Base-by-base conservation (phyloP, 1,140 invertebrate genomes). In the Steinernema khuongi region DNA sequence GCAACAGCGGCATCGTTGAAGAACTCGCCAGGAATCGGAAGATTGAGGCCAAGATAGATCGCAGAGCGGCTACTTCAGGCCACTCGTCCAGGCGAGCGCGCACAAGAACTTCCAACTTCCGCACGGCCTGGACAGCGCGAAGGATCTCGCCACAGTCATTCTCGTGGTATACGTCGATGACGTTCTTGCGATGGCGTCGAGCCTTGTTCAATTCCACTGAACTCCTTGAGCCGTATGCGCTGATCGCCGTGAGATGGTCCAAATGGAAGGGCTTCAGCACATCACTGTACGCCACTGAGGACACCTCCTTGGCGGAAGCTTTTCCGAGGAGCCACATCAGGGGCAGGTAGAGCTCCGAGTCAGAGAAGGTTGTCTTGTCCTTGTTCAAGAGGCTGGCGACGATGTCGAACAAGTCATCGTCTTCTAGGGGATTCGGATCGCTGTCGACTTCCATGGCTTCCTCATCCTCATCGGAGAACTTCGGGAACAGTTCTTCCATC, bases 51-150 rank as follows among this genome's bases (percentile, higher is more conserved):
- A 73, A 50, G 86, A 92, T 90, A 85, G 92, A 90, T 80, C 89
- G 89, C 0, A 97, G 85, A 0, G 91, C 91, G 0, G 94, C 93
- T 88, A 97, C 92, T 74, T 94, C 93, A 0, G 94, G 92, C 92
- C 93, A 97, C 79, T 93, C 89, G 1, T 88, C 81, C 19, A 93
- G 85, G n/a, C 96, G 85, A 41, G 90, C 86, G n/a, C 88, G 83
- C 0, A 93, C 89, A 67, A 88, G 87, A 1, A 86, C 43, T 83
- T 70, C 88, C 87, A 19, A 95, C 88, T 66, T 85, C 85, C 17
- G 90, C 86, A 33, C 96, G 84, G 0, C 94, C 85, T 1, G 90
- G 88, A 2, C 89, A 85, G 92, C 92, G 33, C 90, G 87, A 43
- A 90, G 88, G 0, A 91, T 90, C 87, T 96, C 91, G 0, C 89